Base-by-base conservation (phyloP, 2,888 invertebrate genomes). In the Clusia tigrina region DNA sequence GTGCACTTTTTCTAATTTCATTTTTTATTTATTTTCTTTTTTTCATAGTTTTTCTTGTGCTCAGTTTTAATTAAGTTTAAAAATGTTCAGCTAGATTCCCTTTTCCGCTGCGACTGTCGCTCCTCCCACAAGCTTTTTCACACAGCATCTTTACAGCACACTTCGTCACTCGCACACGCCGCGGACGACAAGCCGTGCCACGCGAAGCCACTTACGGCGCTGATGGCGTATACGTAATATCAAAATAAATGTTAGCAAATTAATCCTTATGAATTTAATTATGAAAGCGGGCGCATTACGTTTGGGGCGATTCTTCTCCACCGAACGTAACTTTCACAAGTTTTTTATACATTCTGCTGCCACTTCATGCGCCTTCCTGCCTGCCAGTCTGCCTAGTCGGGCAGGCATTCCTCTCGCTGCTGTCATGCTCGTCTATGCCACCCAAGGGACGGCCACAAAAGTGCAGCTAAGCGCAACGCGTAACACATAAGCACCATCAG, bases 201-300 rank as follows among this genome's bases (percentile, higher is more conserved):
- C n/a, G n/a, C n/a, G n/a, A n/a, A n/a, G n/a, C n/a, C n/a, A n/a
- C n/a, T 24, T 38, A 20, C 20, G 32, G 22, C 26, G 3, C 58
- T 32, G 23, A 22, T 26, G 51, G 53, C 37, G n/a, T n/a, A n/a
- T n/a, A n/a, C n/a, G n/a, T 38, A 37, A 63, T 23, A 59, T 52
- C 54, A 25, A 46, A 63, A 55, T 58, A 57, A 59, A 67, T 38
- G 54, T n/a, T 52, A 20, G 55, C 67, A 73, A 77, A 78, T 77
- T 74, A 74, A 78, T 78, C 74, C 60, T 67, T 71, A 71, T 76
- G 77, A 77, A 79, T 78, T 79, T 77, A 79, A 77, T 77, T 77
- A 77, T 64, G 58, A 48, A 26, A 63, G 67, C n/a, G n/a, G n/a
- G n/a, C 70, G 65, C 62, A 62, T 63, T 60, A 66, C 54, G 24